Evolutionary conservation across 1,140 invertebrate genomes (phyloP), one percentile per base, ranked within the genome.

Genomic region (Pentalonia nigronervosa): DNA sequence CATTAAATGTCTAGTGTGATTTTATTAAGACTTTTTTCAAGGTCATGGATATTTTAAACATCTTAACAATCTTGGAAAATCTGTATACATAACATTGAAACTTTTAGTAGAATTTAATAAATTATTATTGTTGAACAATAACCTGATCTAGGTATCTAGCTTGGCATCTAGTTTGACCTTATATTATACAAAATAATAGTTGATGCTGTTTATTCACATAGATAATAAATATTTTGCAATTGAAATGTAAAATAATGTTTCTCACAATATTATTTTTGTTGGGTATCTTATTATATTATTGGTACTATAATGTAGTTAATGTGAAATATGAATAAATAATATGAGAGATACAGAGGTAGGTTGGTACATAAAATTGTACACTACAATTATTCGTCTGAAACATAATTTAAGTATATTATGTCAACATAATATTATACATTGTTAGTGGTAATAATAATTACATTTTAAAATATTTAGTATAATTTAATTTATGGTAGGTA

Each of bases 121-220:
- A 90, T 67, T 67, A 90, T 60, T 41, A 60, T 34, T 90, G 7
- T 60, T 34, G 53, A 23, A 67, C 6, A 45, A 67, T 21, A 45
- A 90, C 89, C 36, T 30, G 56, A 45, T 90, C 53, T 50, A 50
- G 48, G 48, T 4, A 50, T 50, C 48, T 45, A 45, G 56, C 47
- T 90, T 90, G 53, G 48, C 11, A 50, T 50, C 48, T 45, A 45
- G 56, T 67, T 90, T 90, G 53, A 90, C 89, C 89, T 90, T 67
- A 67, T 14, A 88, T 7, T 88, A 36, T 89, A 36, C 2, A 30
- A 89, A 89, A 86, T 14, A 86, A 25, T 48, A 45, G 30, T 30
- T 30, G 83, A 30, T 76, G 14, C 8, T 14, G n/a, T 76, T 76
- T 76, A n/a, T 76, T 76, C n/a, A 76, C 30, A n/a, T 17, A n/a